Evolutionary conservation across 2,797 vertebrate genomes (phyloP), one percentile per base, ranked within the genome.

Genomic region (Saguinus oedipus): DNA sequence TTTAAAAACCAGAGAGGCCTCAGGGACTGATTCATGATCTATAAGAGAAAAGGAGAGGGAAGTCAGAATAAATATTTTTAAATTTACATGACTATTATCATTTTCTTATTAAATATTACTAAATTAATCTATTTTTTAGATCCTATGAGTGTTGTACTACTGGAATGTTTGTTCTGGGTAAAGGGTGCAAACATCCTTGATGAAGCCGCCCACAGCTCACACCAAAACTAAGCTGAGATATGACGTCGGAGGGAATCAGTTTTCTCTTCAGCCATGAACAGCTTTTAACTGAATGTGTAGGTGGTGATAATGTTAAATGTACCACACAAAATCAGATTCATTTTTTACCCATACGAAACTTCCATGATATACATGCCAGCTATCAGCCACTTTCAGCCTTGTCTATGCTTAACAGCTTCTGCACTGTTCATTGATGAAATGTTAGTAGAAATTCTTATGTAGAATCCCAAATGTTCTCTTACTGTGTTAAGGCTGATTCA

Each of bases 291-390:
- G 82, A 95, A 84, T 7, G 70, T 55, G 95, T 95, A 95, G 97
- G 98, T 86, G 95, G 96, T 78, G 90, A 78, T 84, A 86, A 96
- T 84, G 92, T 93, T 96, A 96, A 97, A 93, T 93, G 95, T 76
- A 79, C 78, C 74, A 95, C 90, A 94, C 48, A 91, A 57, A 92
- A 87, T 97, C 90, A 97, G 79, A 93, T 93, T 78, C 68, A 22
- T 24, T 82, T 94, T 94, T 84, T 75, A 94, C 68, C 59, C 97
- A 92, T 55, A 80, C 24, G 50, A 90, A 88, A 86, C 94, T 64
- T 93, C 81, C 88, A 72, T 22, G 42, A 24, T 55, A 88, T 74
- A 61, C 12, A 81, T 78, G 92, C 96, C 97, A 96, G 72, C 93
- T 33, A 48, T 48, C 75, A 88, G 92, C 95, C 93, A 95, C 92